A percentile compares a stretch with the other conserved stretches of the same genome.
Evolutionary conservation across 2,113 vertebrate genomes (phyloP).

Genomic region (Sapajus apella): DNA sequence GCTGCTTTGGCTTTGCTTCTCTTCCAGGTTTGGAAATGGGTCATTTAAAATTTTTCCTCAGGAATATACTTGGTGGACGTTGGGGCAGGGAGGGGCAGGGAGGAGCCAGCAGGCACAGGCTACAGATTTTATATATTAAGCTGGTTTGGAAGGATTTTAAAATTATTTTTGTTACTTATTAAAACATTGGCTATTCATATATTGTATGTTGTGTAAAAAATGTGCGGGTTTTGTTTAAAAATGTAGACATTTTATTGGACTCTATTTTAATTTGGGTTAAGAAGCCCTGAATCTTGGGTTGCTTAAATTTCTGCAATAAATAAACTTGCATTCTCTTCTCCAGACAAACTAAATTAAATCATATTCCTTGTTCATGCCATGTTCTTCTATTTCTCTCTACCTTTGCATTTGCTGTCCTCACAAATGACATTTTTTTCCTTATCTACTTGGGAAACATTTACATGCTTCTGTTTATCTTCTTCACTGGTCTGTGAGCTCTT

Average conservation of each 20-base stretch:
- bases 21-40: neutral
- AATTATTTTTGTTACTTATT: neutral
- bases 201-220: neutral
- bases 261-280: neutral
- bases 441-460: neutral
- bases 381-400: neutral
- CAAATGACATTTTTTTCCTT: neutral
- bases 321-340: neutral
- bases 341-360: neutral
- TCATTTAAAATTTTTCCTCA: neutral
- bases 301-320: neutral
- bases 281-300: neutral
- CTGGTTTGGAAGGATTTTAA: neutral
- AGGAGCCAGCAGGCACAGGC: neutral
- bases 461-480: neutral
- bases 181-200: neutral
- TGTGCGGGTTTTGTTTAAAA: conserved; percentile 8
- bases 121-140: neutral
- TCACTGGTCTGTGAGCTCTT: neutral
- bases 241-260: neutral
- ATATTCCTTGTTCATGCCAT: neutral
- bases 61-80: neutral
- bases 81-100: neutral
- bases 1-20: neutral
- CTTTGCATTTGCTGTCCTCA: neutral